Evolutionary conservation across 2,888 invertebrate species (phyloP).

Genomic region (Caenorhabditis panamensis): DNA sequence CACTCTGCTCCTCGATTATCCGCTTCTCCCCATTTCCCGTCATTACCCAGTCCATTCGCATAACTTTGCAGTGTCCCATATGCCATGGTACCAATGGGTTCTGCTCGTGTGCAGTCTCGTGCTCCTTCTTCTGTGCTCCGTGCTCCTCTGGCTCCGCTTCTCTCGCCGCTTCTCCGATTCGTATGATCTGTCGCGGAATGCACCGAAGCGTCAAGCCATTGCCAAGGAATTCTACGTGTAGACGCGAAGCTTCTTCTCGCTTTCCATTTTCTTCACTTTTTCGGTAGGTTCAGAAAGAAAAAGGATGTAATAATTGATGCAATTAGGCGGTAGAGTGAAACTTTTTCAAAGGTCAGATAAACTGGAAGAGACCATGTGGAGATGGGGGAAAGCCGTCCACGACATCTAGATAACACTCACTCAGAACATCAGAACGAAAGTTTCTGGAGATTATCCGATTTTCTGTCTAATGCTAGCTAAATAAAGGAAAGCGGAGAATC

Average conservation of each 20-base stretch:
- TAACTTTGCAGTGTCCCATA: slow-evolving; percentile 9
- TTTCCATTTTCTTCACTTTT: not conserved
- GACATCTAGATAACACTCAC: slow-evolving; percentile 4
- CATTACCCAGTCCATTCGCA: not conserved
- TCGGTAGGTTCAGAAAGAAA: slow-evolving; percentile 2
- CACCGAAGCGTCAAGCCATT: slow-evolving; percentile 25
- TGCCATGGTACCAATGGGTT: slow-evolving; percentile 48
- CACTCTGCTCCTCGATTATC: not conserved
- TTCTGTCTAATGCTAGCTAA: no score
- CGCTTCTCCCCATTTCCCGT: not conserved
- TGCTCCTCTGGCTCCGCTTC: slow-evolving; percentile 37
- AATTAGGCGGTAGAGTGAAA: slow-evolving; percentile 22
- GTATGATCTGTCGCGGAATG: slow-evolving; percentile 48
- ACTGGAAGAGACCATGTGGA: slow-evolving; percentile 25
- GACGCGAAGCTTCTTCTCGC: not conserved
- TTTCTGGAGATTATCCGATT: not conserved
- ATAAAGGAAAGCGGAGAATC: no score
- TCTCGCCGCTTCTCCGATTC: slow-evolving; percentile 54
- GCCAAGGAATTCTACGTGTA: slow-evolving; percentile 60
- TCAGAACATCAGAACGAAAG: not conserved
- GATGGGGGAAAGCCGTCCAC: slow-evolving; percentile 9
- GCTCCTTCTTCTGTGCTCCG: slow-evolving; percentile 12
- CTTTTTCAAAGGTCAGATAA: slow-evolving; percentile 35
- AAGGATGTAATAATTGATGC: slow-evolving; percentile 36
- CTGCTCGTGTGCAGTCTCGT: slow-evolving; percentile 16